Conservation (phyloP, 2,113 vertebrate species). For the Sterrhoptilus dennistouni region DNA sequence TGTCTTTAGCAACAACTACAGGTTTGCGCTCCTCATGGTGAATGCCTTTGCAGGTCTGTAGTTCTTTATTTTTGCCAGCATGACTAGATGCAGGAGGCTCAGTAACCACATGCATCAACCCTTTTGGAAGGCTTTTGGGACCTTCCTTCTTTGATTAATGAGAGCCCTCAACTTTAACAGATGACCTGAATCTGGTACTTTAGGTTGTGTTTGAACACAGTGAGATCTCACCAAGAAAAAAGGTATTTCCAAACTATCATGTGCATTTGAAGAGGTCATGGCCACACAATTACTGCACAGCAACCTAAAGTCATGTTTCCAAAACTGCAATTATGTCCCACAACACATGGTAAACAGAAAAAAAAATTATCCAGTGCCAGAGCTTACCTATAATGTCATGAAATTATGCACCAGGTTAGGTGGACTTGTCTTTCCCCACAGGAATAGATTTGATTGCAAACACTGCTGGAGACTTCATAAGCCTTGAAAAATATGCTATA, state of each 20-base stretch:
- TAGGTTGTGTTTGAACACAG: neutral
- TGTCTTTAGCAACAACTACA: neutral
- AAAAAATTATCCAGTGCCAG: neutral
- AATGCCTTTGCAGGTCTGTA: neutral
- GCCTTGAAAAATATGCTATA: neutral
- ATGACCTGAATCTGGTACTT: neutral
- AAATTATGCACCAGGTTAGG: neutral
- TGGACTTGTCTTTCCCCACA: neutral
- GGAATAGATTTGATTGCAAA: neutral
- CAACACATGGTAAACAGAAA: neutral
- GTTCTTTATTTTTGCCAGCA: neutral
- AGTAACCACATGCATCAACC: rapidly evolving
- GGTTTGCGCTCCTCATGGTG: neutral
- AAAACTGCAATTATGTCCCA: neutral
- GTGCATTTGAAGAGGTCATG: neutral
- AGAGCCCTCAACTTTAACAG: neutral
- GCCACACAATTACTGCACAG: neutral
- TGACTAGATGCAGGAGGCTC: neutral
- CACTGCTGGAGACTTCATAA: neutral
- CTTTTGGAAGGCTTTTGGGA: neutral
- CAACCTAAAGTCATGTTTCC: neutral
- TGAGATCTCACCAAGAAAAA: neutral
- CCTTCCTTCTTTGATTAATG: neutral
- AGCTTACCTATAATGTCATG: neutral
- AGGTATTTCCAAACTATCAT: neutral